Evolutionary conservation across 2,113 vertebrate genomes (phyloP).

Genomic region (Poeciliopsis occidentalis): DNA sequence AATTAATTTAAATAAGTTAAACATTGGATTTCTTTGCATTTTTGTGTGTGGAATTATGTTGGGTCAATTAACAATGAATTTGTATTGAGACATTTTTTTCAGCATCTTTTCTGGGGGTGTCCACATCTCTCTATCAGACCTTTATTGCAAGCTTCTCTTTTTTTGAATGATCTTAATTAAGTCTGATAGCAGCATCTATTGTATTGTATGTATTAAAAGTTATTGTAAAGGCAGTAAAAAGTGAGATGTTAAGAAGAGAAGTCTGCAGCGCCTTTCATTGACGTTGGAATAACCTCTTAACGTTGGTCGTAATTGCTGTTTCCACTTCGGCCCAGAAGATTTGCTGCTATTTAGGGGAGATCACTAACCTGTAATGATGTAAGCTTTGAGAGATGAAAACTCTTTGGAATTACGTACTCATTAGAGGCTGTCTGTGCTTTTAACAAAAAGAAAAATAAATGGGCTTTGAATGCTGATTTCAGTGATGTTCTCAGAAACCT

Average conservation of each 20-base stretch:
- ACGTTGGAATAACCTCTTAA: constrained; percentile 13
- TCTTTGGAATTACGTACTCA: constrained; percentile 18
- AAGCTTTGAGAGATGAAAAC: constrained; percentile 30
- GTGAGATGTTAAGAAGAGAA: background rate
- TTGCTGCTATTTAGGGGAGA: background rate
- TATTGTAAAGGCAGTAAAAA: constrained; percentile 10
- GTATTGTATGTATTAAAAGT: constrained; percentile 23
- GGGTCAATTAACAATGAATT: background rate
- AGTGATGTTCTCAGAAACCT: constrained; percentile 1
- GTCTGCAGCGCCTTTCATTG: background rate
- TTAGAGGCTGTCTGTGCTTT: constrained; percentile 30
- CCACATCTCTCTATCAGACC: background rate
- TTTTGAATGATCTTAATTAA: constrained; percentile 19
- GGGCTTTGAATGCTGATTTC: constrained; percentile 6
- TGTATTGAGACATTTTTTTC: background rate
- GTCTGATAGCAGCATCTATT: constrained; percentile 14
- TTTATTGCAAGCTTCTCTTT: constrained; percentile 10
- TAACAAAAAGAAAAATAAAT: constrained; percentile 26
- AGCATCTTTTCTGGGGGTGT: background rate
- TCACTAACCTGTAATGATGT: constrained; percentile 42
- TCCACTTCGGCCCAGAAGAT: constrained; percentile 9
- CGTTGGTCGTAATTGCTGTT: constrained; percentile 20
- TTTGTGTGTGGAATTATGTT: no score
- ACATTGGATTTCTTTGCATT: no score
- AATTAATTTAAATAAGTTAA: no score